Evolutionary conservation across 92 coral and sea anemone species (phyloP).

Genomic region (Phymanthus crucifer): DNA sequence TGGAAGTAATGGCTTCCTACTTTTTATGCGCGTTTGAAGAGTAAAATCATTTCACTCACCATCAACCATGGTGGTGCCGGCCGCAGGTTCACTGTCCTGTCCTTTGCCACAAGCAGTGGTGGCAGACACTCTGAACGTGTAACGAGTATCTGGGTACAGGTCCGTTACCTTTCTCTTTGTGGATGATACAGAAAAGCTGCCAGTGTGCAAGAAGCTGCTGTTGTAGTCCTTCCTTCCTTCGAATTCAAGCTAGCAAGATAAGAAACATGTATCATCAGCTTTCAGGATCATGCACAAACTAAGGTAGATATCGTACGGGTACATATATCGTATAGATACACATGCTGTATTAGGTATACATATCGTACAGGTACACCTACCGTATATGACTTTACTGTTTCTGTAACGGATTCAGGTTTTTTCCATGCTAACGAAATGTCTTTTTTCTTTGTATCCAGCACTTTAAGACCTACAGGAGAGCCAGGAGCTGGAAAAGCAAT

Average conservation of each 20-base stretch:
- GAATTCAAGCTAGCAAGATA: neutral
- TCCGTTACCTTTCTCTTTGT: neutral
- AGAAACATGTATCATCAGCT: neutral
- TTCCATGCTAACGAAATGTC: neutral
- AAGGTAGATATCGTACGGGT: no score
- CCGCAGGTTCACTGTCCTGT: no score
- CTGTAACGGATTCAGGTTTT: neutral
- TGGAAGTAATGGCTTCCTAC: no score
- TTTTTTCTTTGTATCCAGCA: neutral
- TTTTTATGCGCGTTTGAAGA: no score
- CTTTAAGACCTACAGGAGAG: neutral
- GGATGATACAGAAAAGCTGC: neutral
- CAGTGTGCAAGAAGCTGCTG: neutral
- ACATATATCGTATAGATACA: no score
- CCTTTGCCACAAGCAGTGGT: no score
- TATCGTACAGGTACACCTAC: neutral
- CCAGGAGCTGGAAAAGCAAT: neutral
- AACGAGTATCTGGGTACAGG: slow-evolving; percentile 29
- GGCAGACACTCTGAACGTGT: no score
- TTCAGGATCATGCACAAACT: no score
- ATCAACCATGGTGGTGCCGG: slow-evolving; percentile 3
- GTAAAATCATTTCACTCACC: no score
- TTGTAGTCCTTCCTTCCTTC: neutral
- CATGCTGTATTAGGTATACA: neutral
- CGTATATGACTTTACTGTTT: neutral